These are phyloP conservation scores for Neocloeon triangulifer DNA, from an alignment of 1,140 invertebrate genomes.

Conservation along the genomic window DNA sequence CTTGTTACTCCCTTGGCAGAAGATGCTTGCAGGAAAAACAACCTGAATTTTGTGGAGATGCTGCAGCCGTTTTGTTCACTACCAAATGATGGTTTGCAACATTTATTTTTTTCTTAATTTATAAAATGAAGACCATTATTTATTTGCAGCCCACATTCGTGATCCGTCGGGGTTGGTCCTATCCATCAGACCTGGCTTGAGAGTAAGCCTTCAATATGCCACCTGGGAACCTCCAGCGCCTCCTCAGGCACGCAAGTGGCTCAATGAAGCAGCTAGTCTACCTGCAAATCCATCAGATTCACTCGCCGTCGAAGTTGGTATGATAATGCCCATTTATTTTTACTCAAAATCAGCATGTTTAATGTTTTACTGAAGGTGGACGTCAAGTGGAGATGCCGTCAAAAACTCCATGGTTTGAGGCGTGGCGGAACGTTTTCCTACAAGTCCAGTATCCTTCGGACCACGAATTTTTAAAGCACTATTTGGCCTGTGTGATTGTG, in stretches of 20 bases:
- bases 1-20: slow-evolving; percentile 62
- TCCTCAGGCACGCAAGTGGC: slow-evolving; percentile 57
- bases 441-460: slow-evolving; percentile 75
- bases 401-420: slow-evolving; percentile 82
- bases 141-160: slow-evolving; percentile 45
- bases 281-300: slow-evolving; percentile 29
- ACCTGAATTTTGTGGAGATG: slow-evolving; percentile 71
- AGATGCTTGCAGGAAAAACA: slow-evolving; percentile 67
- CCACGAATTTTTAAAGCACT: slow-evolving; percentile 88
- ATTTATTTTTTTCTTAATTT: slow-evolving; percentile 8
- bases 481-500: slow-evolving; percentile 47
- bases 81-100: slow-evolving; percentile 44
- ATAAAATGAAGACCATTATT: slow-evolving; percentile 7
- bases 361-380: slow-evolving; percentile 15
- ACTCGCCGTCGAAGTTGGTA: slow-evolving; percentile 23
- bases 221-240: slow-evolving; percentile 57
- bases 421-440: slow-evolving; percentile 82
- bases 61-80: slow-evolving; percentile 72
- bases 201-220: slow-evolving; percentile 59
- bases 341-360: slow-evolving; percentile 2
- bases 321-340: too few species aligned
- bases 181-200: slow-evolving; percentile 53
- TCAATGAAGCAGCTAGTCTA: slow-evolving; percentile 49
- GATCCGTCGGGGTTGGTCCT: slow-evolving; percentile 55
- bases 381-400: slow-evolving; percentile 40